Conservation (phyloP, 1,140 invertebrate genomes). For the Microplitis demolitor region DNA sequence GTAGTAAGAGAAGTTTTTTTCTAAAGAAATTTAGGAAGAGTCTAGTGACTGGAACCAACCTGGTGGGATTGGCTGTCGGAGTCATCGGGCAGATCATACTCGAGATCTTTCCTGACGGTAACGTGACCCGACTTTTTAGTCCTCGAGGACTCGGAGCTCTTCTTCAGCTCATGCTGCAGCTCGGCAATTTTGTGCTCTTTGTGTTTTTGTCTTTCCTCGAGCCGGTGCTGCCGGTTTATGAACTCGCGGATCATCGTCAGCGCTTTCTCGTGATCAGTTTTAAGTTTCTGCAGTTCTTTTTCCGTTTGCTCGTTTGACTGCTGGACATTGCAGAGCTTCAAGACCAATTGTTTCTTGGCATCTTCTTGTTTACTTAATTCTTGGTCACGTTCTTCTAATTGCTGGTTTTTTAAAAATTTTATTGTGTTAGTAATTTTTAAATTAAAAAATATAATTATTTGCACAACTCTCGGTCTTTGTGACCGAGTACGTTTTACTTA, state of each 20-base stretch:
- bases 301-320: slow-evolving; percentile 39
- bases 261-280: slow-evolving; percentile 48
- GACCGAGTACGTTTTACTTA: too few relatives aligned
- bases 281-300: slow-evolving; percentile 47
- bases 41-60: too few relatives aligned
- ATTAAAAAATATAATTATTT: background rate
- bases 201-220: slow-evolving; percentile 42
- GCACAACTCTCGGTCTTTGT: background rate
- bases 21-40: too few relatives aligned
- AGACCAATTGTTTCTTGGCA: slow-evolving; percentile 46
- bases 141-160: slow-evolving; percentile 27
- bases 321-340: slow-evolving; percentile 48
- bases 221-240: slow-evolving; percentile 45
- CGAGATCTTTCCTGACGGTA: background rate
- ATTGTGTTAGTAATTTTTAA: background rate
- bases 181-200: slow-evolving; percentile 50
- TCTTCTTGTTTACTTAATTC: slow-evolving; percentile 46
- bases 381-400: slow-evolving; percentile 47
- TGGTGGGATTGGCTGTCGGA: background rate
- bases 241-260: slow-evolving; percentile 55
- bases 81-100: background rate
- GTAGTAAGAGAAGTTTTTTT: too few relatives aligned
- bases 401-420: slow-evolving; percentile 32
- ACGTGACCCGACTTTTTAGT: slow-evolving; percentile 30
- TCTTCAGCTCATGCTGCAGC: slow-evolving; percentile 47